Conservation (phyloP, 1,140 invertebrate species). For the Caerostris darwini region DNA sequence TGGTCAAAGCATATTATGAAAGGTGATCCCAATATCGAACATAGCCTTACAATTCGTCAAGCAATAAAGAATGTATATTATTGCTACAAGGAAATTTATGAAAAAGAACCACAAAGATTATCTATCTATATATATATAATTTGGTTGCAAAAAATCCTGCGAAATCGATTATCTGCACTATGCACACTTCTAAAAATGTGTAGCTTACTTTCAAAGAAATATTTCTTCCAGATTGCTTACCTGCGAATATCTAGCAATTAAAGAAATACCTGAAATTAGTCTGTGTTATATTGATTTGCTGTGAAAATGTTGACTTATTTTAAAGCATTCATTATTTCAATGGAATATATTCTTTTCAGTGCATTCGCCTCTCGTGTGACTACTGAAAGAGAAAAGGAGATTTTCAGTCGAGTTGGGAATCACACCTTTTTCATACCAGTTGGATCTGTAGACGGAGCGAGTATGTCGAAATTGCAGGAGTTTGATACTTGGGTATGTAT, state of each 20-base stretch:
- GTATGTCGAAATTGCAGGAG: constrained; percentile 35
- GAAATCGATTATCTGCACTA: no score
- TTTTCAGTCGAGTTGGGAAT: constrained; percentile 83
- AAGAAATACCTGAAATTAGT: not conserved
- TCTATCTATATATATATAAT: no score
- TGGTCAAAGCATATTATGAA: no score
- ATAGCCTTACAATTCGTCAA: no score
- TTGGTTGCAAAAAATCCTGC: no score
- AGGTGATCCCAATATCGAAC: no score
- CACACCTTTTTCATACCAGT: constrained; percentile 94
- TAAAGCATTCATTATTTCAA: not conserved
- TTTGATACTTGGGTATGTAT: constrained; percentile 75
- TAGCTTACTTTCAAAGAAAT: no score
- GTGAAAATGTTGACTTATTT: not conserved
- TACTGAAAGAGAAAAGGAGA: constrained; percentile 67
- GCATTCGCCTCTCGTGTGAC: constrained; percentile 74
- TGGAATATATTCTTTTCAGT: constrained; percentile 20
- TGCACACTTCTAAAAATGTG: no score
- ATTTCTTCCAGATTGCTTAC: not conserved
- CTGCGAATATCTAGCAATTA: no score
- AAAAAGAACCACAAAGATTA: no score
- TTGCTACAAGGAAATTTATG: no score
- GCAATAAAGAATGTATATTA: no score
- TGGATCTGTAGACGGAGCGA: constrained; percentile 16
- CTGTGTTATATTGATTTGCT: not conserved